Conservation (phyloP, 2,113 vertebrate species). For the Equus quagga region DNA sequence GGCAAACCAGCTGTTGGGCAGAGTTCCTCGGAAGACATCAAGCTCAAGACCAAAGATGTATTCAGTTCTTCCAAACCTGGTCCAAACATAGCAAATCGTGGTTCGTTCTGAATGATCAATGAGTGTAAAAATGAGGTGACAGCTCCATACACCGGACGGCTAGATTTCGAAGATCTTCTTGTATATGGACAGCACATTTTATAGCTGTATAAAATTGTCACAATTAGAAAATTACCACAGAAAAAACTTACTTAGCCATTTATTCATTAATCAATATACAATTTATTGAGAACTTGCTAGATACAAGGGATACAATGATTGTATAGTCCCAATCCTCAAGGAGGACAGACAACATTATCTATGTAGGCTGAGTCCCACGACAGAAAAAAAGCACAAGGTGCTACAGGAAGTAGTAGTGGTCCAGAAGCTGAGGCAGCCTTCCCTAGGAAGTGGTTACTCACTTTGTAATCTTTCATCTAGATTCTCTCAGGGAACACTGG, state of each 20-base stretch:
- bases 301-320: not conserved
- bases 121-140: slow-evolving; percentile 94
- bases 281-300: not conserved
- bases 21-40: slow-evolving; percentile 93
- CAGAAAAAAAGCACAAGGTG: not conserved
- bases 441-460: not conserved
- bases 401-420: not conserved
- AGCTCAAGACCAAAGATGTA: slow-evolving; percentile 92
- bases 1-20: slow-evolving; percentile 91
- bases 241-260: not conserved
- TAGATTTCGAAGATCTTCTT: slow-evolving; percentile 89
- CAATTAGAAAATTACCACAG: slow-evolving; percentile 80
- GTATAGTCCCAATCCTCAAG: not conserved
- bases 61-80: slow-evolving; percentile 96
- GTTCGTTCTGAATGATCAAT: slow-evolving; percentile 91
- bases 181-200: slow-evolving; percentile 91
- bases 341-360: not conserved
- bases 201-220: slow-evolving; percentile 89
- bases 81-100: slow-evolving; percentile 97
- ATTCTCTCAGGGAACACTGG: not conserved
- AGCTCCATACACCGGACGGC: slow-evolving; percentile 85
- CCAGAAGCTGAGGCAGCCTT: not conserved
- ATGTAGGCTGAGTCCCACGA: not conserved
- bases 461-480: not conserved
- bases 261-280: slow-evolving; percentile 19